Evolutionary conservation across 2,888 invertebrate species (phyloP).

Genomic region (Mythimna impura): DNA sequence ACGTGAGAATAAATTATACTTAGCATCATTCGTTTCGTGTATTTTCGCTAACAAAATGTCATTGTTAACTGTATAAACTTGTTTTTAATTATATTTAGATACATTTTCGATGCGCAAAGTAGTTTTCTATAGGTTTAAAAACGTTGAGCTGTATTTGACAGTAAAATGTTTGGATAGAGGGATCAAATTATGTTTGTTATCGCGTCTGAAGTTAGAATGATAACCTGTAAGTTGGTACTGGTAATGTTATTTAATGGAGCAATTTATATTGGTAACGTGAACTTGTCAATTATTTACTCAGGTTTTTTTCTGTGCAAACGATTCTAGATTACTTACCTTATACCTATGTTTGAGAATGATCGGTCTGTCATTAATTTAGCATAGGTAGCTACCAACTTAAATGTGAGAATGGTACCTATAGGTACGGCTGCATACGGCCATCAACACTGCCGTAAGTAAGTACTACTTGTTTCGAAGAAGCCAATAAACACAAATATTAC

Average conservation of each 20-base stretch:
- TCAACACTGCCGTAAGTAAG: too few species aligned
- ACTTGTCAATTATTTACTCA: background rate
- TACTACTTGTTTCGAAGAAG: too few species aligned
- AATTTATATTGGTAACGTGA: background rate
- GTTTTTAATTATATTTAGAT: constrained; percentile 54
- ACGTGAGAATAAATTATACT: constrained; percentile 56
- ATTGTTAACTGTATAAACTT: constrained; percentile 63
- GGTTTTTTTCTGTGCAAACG: background rate
- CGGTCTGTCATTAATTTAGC: background rate
- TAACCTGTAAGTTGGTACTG: constrained; percentile 5
- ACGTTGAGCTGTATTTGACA: constrained; percentile 23
- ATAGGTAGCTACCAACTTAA: too few species aligned
- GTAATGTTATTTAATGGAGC: background rate
- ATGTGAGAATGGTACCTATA: too few species aligned
- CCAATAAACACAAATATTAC: too few species aligned
- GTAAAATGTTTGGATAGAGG: background rate
- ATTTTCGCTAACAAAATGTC: constrained; percentile 47
- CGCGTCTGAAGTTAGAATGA: background rate
- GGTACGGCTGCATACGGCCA: too few species aligned
- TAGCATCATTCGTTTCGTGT: constrained; percentile 13
- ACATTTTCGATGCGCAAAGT: constrained; percentile 14
- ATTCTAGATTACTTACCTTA: background rate
- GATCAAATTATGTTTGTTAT: background rate
- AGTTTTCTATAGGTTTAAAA: constrained; percentile 22
- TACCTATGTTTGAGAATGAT: background rate